These are phyloP conservation scores for Mustela lutreola DNA, from an alignment of 2,113 vertebrate genomes.

Conservation along the genomic window DNA sequence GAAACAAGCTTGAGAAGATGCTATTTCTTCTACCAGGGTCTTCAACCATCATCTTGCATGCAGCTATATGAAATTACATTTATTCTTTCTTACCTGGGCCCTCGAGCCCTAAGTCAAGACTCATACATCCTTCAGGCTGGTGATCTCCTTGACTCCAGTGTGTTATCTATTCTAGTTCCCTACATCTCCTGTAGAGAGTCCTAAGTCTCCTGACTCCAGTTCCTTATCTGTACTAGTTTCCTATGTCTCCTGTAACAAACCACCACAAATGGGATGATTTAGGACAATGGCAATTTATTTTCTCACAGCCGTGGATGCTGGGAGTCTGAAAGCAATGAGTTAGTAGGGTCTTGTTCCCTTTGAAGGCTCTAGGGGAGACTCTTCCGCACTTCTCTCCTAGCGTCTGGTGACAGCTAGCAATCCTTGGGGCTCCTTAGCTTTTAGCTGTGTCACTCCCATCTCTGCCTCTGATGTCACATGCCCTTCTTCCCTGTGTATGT, in stretches of 20 bases:
- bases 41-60: not conserved
- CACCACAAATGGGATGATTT: not conserved
- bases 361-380: not conserved
- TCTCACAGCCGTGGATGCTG: not conserved
- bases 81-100: not conserved
- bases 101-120: not conserved
- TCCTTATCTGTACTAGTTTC: not conserved
- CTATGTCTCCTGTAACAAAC: not conserved
- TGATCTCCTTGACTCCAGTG: not conserved
- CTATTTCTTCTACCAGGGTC: not conserved
- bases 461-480: not conserved
- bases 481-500: not conserved
- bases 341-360: not conserved
- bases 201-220: not conserved
- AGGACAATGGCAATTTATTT: not conserved
- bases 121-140: not conserved
- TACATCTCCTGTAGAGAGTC: too few species aligned
- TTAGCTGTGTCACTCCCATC: rapidly evolving
- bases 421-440: not conserved
- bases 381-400: rapidly evolving
- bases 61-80: not conserved
- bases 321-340: not conserved
- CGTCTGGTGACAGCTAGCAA: not conserved
- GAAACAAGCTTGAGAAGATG: not conserved
- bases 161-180: not conserved